Conservation (phyloP, 2,797 vertebrate genomes). For the Pantherophis alleghaniensis region DNA sequence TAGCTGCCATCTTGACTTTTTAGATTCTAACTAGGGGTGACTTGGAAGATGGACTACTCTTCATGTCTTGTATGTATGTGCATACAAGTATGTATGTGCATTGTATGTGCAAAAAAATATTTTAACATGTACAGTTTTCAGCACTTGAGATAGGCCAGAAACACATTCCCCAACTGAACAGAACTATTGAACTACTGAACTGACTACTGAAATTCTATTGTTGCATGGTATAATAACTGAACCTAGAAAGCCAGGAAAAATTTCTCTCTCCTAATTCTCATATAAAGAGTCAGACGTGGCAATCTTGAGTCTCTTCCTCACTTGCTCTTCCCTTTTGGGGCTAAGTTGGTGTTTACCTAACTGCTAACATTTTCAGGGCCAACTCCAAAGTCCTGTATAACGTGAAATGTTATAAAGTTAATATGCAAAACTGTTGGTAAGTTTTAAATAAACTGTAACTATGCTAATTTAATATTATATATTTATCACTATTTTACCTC, state of each 20-base stretch:
- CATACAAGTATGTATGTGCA: not conserved
- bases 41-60: not conserved
- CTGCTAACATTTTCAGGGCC: not conserved
- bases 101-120: not conserved
- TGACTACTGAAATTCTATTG: not conserved
- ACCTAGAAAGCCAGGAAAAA: not conserved
- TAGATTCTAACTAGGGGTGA: not conserved
- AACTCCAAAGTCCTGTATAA: not conserved
- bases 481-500: not conserved
- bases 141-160: not conserved
- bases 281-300: not conserved
- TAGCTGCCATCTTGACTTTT: not conserved
- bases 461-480: not conserved
- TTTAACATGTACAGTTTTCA: not conserved
- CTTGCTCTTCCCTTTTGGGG: not conserved
- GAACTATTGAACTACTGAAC: too few species aligned
- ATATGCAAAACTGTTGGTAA: not conserved
- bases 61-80: not conserved
- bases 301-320: not conserved
- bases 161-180: not conserved
- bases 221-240: not conserved
- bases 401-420: not conserved
- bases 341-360: not conserved
- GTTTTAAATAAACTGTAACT: not conserved
- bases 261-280: not conserved